These are phyloP conservation scores for Battus philenor DNA, from an alignment of 1,140 invertebrate species.

Conservation along the genomic window DNA sequence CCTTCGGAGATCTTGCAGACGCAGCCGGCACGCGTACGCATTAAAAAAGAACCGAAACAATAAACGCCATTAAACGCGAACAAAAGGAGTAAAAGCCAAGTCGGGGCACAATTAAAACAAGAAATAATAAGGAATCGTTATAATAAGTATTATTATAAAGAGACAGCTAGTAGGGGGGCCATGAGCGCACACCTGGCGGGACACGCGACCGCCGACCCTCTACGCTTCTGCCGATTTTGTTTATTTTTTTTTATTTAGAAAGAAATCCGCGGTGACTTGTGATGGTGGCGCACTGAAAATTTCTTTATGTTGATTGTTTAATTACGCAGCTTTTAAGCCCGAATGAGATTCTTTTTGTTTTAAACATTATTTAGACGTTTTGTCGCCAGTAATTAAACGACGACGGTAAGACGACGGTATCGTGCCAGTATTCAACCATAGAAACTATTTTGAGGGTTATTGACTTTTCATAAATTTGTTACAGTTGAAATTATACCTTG, in stretches of 20 bases:
- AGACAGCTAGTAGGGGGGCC: conserved; percentile 45
- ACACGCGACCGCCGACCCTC: conserved; percentile 46
- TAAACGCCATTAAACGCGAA: conserved; percentile 70
- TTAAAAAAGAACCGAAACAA: conserved; percentile 63
- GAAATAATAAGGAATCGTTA: conserved; percentile 74
- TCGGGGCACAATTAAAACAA: conserved; percentile 72
- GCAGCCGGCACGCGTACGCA: conserved; percentile 62
- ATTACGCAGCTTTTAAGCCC: conserved; percentile 11
- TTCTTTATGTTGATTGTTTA: conserved; percentile 10
- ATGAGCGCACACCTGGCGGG: conserved; percentile 46
- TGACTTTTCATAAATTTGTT: too few relatives aligned
- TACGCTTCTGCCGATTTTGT: conserved; percentile 43
- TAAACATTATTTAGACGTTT: conserved; percentile 6
- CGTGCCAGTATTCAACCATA: not conserved
- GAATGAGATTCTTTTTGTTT: conserved; percentile 5
- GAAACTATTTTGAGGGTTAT: not conserved
- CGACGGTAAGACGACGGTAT: not conserved
- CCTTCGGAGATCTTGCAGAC: conserved; percentile 55
- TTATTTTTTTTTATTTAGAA: conserved; percentile 21
- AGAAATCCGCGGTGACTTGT: conserved; percentile 12
- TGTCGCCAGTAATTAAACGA: conserved; percentile 3
- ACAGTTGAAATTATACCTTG: too few relatives aligned
- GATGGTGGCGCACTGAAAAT: conserved; percentile 11
- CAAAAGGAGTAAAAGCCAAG: conserved; percentile 73
- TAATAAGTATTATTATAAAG: conserved; percentile 71